Conservation (phyloP, 2,888 invertebrate species). For the Eulithis prunata region DNA sequence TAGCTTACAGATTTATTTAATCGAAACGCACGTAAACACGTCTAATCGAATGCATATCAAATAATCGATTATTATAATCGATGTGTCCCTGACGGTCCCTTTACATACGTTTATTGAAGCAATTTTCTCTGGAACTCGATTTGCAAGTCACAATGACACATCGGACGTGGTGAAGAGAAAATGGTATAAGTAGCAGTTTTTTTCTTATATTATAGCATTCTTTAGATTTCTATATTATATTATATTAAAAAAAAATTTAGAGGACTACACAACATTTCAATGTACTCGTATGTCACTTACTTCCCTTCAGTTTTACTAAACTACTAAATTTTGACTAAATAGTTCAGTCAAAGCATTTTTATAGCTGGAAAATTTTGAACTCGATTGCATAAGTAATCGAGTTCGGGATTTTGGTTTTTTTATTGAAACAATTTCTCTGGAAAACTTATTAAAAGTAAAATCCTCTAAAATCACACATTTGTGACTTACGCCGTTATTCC, state of each 20-base stretch:
- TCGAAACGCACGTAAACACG: conserved; percentile 53
- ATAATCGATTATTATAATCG: conserved; percentile 74
- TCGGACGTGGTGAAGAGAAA: conserved; percentile 49
- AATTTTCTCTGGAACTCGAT: conserved; percentile 75
- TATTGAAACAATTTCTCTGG: background rate
- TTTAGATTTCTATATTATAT: too few species aligned
- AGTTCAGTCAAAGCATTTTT: too few species aligned
- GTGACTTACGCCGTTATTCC: conserved; percentile 12
- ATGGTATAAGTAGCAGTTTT: conserved; percentile 2
- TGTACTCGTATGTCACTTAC: too few species aligned
- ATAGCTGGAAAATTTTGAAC: too few species aligned
- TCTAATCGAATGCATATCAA: conserved; percentile 58
- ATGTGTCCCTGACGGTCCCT: conserved; percentile 71
- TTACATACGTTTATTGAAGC: conserved; percentile 75
- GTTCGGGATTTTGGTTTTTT: too few species aligned
- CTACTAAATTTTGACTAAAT: too few species aligned
- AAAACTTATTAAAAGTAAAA: background rate
- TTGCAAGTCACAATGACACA: conserved; percentile 75
- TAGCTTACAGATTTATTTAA: conserved; percentile 31
- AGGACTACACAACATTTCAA: too few species aligned
- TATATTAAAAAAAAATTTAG: too few species aligned
- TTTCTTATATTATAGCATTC: too few species aligned
- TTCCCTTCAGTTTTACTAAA: too few species aligned
- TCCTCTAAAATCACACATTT: background rate
- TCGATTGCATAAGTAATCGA: too few species aligned